Evolutionary conservation across 2,113 vertebrate genomes (phyloP).

Genomic region (Nothobranchius kuhntae): DNA sequence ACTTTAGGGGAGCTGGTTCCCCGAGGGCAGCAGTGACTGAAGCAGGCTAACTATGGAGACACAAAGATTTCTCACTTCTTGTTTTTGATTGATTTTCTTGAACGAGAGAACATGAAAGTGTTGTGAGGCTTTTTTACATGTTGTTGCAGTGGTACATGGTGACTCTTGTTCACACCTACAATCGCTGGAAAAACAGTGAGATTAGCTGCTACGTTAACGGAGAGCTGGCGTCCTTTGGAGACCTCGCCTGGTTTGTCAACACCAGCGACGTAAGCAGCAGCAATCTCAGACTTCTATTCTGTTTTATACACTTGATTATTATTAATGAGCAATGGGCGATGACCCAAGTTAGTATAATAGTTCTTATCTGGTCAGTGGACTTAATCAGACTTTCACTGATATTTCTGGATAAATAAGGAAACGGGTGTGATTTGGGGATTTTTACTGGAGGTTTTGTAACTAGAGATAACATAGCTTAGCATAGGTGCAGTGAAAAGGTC

Average conservation of each 20-base stretch:
- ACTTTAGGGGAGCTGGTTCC: slow-evolving; percentile 38
- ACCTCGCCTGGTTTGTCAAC: slow-evolving; percentile 97
- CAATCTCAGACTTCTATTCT: not conserved
- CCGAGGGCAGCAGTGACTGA: slow-evolving; percentile 24
- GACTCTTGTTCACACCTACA: slow-evolving; percentile 94
- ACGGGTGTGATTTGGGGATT: not conserved
- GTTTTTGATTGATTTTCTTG: not conserved
- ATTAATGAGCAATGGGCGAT: not conserved
- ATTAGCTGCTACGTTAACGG: slow-evolving; percentile 97
- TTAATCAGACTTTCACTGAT: not conserved
- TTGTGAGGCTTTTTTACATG: slow-evolving; percentile 5
- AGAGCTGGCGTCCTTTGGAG: slow-evolving; percentile 93
- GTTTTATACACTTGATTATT: too few species aligned
- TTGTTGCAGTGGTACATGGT: slow-evolving; percentile 97
- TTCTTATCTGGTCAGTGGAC: not conserved
- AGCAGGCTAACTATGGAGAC: slow-evolving; percentile 24
- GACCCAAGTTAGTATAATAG: not conserved
- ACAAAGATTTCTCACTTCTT: slow-evolving; percentile 3
- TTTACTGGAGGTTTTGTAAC: not conserved
- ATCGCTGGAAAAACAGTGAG: slow-evolving; percentile 99
- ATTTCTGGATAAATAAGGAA: not conserved
- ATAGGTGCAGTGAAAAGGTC: too few species aligned
- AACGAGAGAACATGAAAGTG: not conserved
- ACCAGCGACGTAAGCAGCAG: slow-evolving; percentile 91
- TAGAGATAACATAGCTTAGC: too few species aligned